phyloP scores from a whole-genome alignment of 2,888 invertebrate species.

The Petrolisthes cinctipes region DNA sequence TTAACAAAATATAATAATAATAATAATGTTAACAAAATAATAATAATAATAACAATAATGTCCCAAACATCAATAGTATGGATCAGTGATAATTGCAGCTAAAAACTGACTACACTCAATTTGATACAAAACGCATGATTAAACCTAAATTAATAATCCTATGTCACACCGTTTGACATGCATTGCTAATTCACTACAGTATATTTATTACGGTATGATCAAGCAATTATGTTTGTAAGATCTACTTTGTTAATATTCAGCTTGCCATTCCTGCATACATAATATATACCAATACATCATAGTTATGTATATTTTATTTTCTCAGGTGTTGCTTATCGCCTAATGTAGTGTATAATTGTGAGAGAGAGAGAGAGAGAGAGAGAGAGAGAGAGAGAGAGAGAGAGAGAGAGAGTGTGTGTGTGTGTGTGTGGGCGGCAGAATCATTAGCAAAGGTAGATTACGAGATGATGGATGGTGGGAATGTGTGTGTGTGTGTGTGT shows the following conservation, averaged over 20 bases:
- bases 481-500: not conserved
- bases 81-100: not conserved
- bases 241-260: too few species aligned
- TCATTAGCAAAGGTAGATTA: not conserved
- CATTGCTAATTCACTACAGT: too few species aligned
- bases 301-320: too few species aligned
- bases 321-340: not conserved
- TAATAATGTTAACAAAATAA: too few species aligned
- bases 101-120: not conserved
- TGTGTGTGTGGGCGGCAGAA: not conserved
- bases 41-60: not conserved
- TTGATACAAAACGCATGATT: too few species aligned
- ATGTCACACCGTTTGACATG: too few species aligned
- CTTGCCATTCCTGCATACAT: too few species aligned
- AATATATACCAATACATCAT: too few species aligned
- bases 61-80: not conserved
- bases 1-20: not conserved
- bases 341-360: not conserved
- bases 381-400: conserved; percentile 16
- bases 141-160: too few species aligned
- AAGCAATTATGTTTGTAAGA: too few species aligned
- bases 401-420: conserved; percentile 8
- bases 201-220: too few species aligned
- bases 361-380: conserved; percentile 4
- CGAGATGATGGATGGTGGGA: not conserved